Evolutionary conservation across 2,113 vertebrate genomes (phyloP).

Genomic region (Galbula dea): DNA sequence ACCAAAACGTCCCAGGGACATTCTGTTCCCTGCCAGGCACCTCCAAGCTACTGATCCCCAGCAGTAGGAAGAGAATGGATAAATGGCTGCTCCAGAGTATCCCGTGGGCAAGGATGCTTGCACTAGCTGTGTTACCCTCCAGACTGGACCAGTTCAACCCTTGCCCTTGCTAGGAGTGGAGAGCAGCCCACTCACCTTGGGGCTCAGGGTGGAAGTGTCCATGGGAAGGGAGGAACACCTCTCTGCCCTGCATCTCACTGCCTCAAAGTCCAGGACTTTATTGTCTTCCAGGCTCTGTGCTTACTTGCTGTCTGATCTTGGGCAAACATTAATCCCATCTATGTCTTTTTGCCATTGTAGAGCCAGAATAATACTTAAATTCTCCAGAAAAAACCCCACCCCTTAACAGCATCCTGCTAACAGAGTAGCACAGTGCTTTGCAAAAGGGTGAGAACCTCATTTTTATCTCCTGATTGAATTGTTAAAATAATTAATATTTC

Average conservation of each 20-base stretch:
- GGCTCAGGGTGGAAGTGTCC: background rate
- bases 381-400: background rate
- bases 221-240: background rate
- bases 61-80: rapidly evolving
- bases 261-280: too few species aligned
- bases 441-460: background rate
- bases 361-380: background rate
- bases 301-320: background rate
- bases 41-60: background rate
- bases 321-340: background rate
- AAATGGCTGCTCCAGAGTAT: rapidly evolving
- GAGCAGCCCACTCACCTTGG: rapidly evolving
- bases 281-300: background rate
- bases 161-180: background rate
- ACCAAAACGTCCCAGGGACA: rapidly evolving
- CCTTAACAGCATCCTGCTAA: background rate
- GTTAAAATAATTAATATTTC: constrained; percentile 2
- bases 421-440: background rate
- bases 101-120: background rate
- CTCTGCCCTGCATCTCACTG: background rate
- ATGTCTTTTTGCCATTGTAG: background rate
- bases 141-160: background rate
- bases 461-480: background rate
- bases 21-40: background rate
- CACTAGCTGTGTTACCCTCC: background rate